phyloP scores from a whole-genome alignment of 2,797 vertebrate genomes.

The Enteromius thamalakanensis region DNA sequence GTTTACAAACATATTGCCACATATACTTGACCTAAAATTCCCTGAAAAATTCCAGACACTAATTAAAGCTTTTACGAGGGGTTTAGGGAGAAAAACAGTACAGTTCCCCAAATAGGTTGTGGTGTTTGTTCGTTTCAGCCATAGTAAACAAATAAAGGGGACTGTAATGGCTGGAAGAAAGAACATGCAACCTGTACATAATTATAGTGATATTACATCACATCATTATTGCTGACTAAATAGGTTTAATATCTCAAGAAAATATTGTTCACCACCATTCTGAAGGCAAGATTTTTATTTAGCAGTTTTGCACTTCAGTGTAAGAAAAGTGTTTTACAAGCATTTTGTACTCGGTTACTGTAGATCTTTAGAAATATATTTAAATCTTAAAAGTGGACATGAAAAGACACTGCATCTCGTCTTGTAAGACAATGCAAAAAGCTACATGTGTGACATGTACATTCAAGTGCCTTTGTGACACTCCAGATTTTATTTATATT shows the following conservation, averaged over 20 bases:
- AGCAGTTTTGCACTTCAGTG: conserved; percentile 16
- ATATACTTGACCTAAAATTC: conserved; percentile 61
- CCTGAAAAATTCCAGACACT: conserved; percentile 60
- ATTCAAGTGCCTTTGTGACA: conserved; percentile 38
- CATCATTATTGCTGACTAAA: not conserved
- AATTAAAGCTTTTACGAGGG: conserved; percentile 72
- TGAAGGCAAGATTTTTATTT: conserved; percentile 30
- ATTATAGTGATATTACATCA: not conserved
- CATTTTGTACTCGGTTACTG: conserved; percentile 39
- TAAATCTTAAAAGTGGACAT: conserved; percentile 32
- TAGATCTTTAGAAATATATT: conserved; percentile 24
- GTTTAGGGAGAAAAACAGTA: conserved; percentile 65
- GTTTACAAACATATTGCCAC: conserved; percentile 44
- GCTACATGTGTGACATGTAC: conserved; percentile 28
- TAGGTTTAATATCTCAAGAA: not conserved
- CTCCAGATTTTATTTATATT: conserved; percentile 51
- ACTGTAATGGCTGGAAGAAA: conserved; percentile 64
- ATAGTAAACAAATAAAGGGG: conserved; percentile 76
- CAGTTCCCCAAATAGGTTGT: conserved; percentile 72
- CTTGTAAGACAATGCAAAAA: conserved; percentile 17
- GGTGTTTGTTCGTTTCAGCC: conserved; percentile 77
- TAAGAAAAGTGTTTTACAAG: conserved; percentile 24
- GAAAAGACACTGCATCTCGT: conserved; percentile 5
- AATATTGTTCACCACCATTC: conserved; percentile 27
- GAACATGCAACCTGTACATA: not conserved